Evolutionary conservation across 1,140 invertebrate genomes (phyloP).

Genomic region (Oscheius sp.): DNA sequence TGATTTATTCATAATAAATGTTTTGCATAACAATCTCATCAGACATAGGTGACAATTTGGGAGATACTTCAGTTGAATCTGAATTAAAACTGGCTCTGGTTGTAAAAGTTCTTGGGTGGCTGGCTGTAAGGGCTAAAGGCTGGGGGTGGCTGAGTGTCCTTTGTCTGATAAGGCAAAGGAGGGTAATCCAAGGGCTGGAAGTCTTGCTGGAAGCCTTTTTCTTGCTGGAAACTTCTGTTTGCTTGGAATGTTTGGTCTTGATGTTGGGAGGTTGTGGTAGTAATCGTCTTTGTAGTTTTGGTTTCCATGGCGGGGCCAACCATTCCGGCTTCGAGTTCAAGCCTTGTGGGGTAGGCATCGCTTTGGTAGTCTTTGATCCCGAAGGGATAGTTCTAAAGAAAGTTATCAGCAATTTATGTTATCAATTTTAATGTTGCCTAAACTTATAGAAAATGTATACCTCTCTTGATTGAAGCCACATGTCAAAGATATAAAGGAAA

Average conservation of each 20-base stretch:
- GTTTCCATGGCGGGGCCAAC: neutral
- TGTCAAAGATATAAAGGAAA: conserved; percentile 22
- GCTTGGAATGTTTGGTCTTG: neutral
- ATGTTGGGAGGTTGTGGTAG: neutral
- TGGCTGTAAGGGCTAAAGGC: no score
- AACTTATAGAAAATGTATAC: neutral
- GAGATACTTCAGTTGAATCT: no score
- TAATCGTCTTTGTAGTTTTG: neutral
- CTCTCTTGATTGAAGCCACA: conserved; percentile 13
- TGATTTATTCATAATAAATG: no score
- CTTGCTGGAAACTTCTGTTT: no score
- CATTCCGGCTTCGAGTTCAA: neutral
- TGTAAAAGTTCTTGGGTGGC: no score
- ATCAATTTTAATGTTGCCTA: no score
- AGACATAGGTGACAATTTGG: no score
- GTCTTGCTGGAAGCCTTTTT: no score
- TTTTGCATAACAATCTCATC: no score
- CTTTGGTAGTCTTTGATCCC: conserved; percentile 27
- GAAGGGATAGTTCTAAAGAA: conserved; percentile 29
- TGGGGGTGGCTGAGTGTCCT: neutral
- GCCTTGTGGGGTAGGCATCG: neutral
- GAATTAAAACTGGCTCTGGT: no score
- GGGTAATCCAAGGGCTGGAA: neutral
- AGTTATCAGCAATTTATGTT: no score
- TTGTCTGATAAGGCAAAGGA: neutral